Evolutionary conservation across 2,113 vertebrate species (phyloP).

Genomic region (Oreochromis spilurus): DNA sequence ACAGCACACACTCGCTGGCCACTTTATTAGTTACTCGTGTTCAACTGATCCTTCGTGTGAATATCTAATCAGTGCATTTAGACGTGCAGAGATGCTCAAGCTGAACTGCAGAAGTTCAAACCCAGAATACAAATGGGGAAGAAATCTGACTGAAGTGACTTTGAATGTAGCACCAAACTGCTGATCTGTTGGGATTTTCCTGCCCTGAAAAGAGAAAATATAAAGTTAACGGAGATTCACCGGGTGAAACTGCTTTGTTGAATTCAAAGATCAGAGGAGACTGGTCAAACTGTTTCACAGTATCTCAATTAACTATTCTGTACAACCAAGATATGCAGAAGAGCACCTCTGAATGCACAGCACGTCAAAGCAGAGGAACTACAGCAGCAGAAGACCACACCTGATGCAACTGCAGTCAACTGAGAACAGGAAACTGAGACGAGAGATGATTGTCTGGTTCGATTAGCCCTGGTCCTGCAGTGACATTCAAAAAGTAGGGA

Average conservation of each 20-base stretch:
- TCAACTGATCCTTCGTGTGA: background rate
- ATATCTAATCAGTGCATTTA: background rate
- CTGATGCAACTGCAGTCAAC: background rate
- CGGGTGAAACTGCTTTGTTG: background rate
- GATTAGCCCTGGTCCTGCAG: background rate
- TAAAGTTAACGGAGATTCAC: background rate
- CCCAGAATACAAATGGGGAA: background rate
- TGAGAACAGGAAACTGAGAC: background rate
- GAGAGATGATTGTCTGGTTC: fast-evolving
- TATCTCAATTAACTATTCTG: background rate
- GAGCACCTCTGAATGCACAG: background rate
- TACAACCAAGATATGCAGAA: background rate
- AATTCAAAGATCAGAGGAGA: background rate
- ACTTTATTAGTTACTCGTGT: background rate
- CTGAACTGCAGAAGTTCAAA: background rate
- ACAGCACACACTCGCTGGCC: background rate
- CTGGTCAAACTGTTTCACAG: background rate
- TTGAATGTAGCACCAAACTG: background rate
- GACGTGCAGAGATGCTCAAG: background rate
- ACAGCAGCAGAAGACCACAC: background rate
- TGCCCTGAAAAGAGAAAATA: background rate
- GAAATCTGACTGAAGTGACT: background rate
- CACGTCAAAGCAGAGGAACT: background rate
- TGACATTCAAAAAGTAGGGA: background rate
- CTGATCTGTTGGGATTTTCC: background rate